Base-by-base conservation (phyloP, 35 echinoderm and acorn worm genomes). In the Amphiura filiformis region DNA sequence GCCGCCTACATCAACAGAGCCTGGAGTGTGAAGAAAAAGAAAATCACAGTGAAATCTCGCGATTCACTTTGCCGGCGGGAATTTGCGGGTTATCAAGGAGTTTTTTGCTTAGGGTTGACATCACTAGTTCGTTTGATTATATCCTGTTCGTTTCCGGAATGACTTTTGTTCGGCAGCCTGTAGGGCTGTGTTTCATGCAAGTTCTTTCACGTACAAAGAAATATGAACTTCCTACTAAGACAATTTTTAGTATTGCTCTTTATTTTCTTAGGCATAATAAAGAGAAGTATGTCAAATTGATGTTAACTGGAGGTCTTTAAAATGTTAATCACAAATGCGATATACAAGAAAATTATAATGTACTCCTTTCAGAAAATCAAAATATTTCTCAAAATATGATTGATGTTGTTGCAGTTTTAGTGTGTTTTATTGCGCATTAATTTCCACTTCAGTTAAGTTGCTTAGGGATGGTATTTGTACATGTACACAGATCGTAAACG, bases 1-100 rank as follows among this genome's bases (percentile, higher is more conserved):
- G 61, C 61, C 61, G 61, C 61, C 61, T 70, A 70, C 61, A 30
- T 70, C 61, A 70, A 70, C 61, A 70, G 61, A 70, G 61, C 61
- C 61, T 70, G 61, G 17, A 70, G 61, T 26, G 17, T 70, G 26
- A 13, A 13, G 15, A 13, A 52, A 70, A 70, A 70, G 61, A 30
- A 70, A 70, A 70, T 70, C 61, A 70, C 61, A 70, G 61, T 70
- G 17, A 23, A 70, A 70, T 70, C 61, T 26, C 26, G 15, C 7
- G 61, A 70, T 70, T 15, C 61, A 70, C 61, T 18, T 18, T 70
- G 61, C 61, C 28, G 26, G 17, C 61, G 28, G 61, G 7, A 52
- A 52, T 23, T 30, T 47, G 41, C 4, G 5, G 41, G 41, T 70
- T 70, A 13, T n/a, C 28, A 4, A 11, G 15, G 61, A n/a, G 61